phyloP scores from a whole-genome alignment of 2,113 vertebrate genomes.

The Psittacara wagleri region DNA sequence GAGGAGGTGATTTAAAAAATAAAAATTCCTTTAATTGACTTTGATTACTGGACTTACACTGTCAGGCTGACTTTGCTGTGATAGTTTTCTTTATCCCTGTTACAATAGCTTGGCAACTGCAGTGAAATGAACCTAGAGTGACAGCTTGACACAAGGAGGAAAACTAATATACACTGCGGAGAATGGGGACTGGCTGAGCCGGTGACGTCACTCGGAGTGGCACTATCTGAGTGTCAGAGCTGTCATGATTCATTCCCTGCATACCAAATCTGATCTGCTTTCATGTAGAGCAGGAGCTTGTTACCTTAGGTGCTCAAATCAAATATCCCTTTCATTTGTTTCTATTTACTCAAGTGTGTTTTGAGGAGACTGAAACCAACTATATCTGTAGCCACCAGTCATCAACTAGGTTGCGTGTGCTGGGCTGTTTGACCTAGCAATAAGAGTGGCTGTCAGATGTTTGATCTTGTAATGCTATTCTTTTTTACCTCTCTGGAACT shows the following conservation, averaged over 20 bases:
- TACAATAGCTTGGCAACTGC: conserved; percentile 29
- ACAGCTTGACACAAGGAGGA: conserved; percentile 27
- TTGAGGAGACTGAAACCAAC: conserved; percentile 1
- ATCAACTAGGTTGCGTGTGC: neutral
- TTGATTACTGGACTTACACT: conserved; percentile 20
- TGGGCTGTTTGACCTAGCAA: conserved; percentile 12
- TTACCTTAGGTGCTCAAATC: conserved; percentile 48
- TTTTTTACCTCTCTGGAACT: conserved; percentile 37
- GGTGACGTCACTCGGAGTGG: conserved; percentile 33
- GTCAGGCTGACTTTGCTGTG: conserved; percentile 32
- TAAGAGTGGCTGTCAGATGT: conserved; percentile 37
- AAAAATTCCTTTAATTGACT: conserved; percentile 39
- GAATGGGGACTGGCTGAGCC: neutral
- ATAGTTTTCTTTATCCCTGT: neutral
- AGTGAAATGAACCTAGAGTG: conserved; percentile 48
- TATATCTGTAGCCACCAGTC: neutral
- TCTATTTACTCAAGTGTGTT: conserved; percentile 49
- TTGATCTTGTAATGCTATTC: conserved; percentile 45
- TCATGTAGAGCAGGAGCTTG: neutral
- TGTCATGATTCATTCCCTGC: neutral
- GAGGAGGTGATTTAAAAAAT: conserved; percentile 23
- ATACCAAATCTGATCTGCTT: conserved; percentile 13
- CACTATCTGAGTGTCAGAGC: conserved; percentile 2
- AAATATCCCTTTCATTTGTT: conserved; percentile 45
- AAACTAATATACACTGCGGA: conserved; percentile 32